Evolutionary conservation across 2,797 vertebrate species (phyloP), one percentile per base, ranked within the genome.

Genomic region (Pyrocephalus nanus): DNA sequence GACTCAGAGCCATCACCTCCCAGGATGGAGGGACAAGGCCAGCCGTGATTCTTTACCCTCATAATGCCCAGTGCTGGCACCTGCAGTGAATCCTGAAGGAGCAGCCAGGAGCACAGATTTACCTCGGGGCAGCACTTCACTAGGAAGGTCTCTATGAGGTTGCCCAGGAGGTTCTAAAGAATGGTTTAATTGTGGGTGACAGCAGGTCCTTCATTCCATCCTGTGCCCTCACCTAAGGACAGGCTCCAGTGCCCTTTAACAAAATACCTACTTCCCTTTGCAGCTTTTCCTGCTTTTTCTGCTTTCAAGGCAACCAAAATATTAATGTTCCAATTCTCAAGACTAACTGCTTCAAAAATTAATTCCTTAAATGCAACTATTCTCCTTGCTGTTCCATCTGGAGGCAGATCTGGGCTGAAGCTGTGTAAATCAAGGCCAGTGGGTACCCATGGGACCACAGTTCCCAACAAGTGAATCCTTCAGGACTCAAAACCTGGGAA

Each of bases 1-100:
- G 88, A 80, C 91, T 95, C 90, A 84, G 76, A 84, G 73, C 54
- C 2, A 1, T 32, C 20, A 0, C 15, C 50, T 75, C 20, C 21
- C 1, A 1, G 73, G 42, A 48, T 1, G 1, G 69, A 92, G 61
- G n/a, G 92, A 7, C 90, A 84, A 73, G 80, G 73, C 54, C 2
- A 1, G 29, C 20, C 0, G 0, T 0, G 2, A 43, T 48, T 77
- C n/a, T 40, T 55, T 3, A 4, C 50, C 45, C 53, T 34, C 19
- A 34, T 4, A 26, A 48, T 50, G 57, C 53, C 61, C 1, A 1
- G 47, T 30, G n/a, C 69, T 27, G 34, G 34, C n/a, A 15, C 25
- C 27, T 2, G 0, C 43, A 32, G 27, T 42, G 57, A 64, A 40
- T 66, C 40, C 65, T 2, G 2, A 13, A 4, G 9, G 4, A 8